phyloP scores from a whole-genome alignment of 1,140 invertebrate genomes.

The Teleogryllus occipitalis region DNA sequence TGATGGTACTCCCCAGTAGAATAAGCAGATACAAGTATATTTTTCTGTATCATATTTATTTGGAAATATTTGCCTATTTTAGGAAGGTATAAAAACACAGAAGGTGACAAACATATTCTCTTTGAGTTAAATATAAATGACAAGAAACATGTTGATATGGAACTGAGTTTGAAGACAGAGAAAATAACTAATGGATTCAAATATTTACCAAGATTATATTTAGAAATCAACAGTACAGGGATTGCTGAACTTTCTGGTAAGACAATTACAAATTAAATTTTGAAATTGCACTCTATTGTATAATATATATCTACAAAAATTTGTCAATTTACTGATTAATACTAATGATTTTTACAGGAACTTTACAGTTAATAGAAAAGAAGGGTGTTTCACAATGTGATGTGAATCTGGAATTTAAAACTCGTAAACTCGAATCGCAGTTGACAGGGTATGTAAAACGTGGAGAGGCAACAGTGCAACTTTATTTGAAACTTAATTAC shows the following conservation, averaged over 20 bases:
- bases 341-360: constrained; percentile 11
- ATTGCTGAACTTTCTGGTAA: constrained; percentile 56
- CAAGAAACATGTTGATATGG: constrained; percentile 56
- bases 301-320: not conserved
- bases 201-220: constrained; percentile 53
- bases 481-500: constrained; percentile 55
- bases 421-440: constrained; percentile 54
- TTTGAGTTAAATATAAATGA: constrained; percentile 58
- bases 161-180: constrained; percentile 42
- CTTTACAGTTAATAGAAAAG: constrained; percentile 47
- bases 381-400: constrained; percentile 60
- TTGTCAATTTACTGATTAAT: not conserved
- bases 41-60: not conserved
- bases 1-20: not conserved
- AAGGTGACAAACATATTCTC: constrained; percentile 52
- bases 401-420: constrained; percentile 56
- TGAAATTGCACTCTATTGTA: not conserved
- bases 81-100: constrained; percentile 55
- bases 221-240: constrained; percentile 55
- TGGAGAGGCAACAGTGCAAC: constrained; percentile 41
- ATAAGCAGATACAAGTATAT: not conserved
- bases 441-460: constrained; percentile 57
- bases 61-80: constrained; percentile 24
- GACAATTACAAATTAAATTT: not conserved
- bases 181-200: constrained; percentile 48